Percentiles rank a stretch among this genome's conserved stretches.
These are phyloP conservation scores for Nasonia longicornis DNA, from an alignment of 1,140 invertebrate genomes.

Conservation along the genomic window DNA sequence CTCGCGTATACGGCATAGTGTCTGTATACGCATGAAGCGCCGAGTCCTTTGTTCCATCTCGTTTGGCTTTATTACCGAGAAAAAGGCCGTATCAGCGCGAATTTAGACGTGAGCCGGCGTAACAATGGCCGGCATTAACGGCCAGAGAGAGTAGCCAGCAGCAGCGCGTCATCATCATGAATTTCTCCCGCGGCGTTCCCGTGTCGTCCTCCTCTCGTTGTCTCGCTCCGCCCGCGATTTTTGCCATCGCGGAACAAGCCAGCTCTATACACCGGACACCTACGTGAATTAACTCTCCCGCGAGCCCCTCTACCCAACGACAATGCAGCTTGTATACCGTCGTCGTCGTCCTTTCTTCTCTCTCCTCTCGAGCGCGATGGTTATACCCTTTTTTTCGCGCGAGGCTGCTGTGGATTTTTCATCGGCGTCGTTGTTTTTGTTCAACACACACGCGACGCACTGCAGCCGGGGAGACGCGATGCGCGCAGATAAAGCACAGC, in stretches of 20 bases:
- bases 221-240: not conserved
- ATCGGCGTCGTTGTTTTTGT: not conserved
- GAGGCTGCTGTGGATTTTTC: not conserved
- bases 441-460: not conserved
- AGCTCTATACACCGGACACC: not conserved
- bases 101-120: constrained; percentile 2
- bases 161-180: not conserved
- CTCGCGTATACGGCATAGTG: too few relatives aligned
- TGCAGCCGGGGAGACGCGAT: constrained; percentile 2
- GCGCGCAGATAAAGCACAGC: constrained; percentile 26
- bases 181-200: not conserved
- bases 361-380: not conserved
- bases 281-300: not conserved
- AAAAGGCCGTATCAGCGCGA: constrained; percentile 4
- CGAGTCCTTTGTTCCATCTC: not conserved
- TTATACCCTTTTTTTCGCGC: not conserved
- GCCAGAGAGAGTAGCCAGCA: not conserved
- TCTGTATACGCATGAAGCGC: not conserved
- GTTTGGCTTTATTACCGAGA: not conserved
- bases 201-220: not conserved
- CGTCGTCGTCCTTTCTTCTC: not conserved
- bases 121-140: not conserved
- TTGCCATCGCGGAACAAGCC: constrained; percentile 1
- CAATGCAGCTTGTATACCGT: not conserved
- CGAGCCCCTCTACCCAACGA: not conserved